Evolutionary conservation across 2,113 vertebrate genomes (phyloP).

Genomic region (Mesocricetus auratus): DNA sequence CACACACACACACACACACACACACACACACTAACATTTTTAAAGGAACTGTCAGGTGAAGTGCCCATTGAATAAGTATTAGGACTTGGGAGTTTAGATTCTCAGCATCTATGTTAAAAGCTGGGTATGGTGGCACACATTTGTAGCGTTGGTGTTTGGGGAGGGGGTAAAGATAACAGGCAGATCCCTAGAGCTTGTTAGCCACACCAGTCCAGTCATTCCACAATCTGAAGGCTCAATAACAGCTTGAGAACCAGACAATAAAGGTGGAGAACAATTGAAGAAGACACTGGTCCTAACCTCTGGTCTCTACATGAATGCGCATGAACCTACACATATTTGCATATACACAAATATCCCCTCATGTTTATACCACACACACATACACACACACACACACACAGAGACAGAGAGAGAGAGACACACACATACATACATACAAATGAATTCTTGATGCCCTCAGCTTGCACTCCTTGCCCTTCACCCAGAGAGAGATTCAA

Average conservation of each 20-base stretch:
- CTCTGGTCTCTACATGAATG: not conserved
- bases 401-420: no score
- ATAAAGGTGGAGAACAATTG: not conserved
- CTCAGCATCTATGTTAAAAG: not conserved
- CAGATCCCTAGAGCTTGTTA: not conserved
- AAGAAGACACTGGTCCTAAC: not conserved
- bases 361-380: not conserved
- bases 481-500: not conserved
- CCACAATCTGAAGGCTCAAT: not conserved
- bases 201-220: not conserved
- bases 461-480: not conserved
- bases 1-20: not conserved
- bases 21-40: not conserved
- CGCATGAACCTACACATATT: not conserved
- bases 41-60: not conserved
- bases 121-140: not conserved
- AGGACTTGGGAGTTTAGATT: not conserved
- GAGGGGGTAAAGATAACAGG: not conserved
- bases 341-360: not conserved
- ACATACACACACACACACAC: not conserved
- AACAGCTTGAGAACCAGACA: not conserved
- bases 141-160: not conserved
- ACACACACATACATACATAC: not conserved
- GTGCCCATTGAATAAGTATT: not conserved
- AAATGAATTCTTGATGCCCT: not conserved